Conservation (phyloP, 1,140 invertebrate species). For the Euwallacea similis region DNA sequence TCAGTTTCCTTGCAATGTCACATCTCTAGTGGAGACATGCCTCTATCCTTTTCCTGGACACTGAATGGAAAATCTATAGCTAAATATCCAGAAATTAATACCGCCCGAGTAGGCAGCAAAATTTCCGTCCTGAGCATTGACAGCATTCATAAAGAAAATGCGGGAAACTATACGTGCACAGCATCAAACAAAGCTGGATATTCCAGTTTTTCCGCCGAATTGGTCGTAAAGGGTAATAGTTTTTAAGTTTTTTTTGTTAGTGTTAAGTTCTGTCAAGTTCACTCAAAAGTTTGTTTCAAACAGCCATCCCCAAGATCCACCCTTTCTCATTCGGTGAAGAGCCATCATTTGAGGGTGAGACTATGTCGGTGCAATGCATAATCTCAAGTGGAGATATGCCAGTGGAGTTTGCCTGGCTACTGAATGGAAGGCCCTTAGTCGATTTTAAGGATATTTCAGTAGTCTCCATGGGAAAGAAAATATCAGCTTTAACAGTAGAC, state of each 20-base stretch:
- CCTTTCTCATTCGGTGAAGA: conserved; percentile 68
- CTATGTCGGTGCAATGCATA: conserved; percentile 54
- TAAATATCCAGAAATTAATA: conserved; percentile 35
- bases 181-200: conserved; percentile 70
- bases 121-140: conserved; percentile 65
- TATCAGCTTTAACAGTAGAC: conserved; percentile 65
- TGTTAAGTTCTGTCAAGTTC: neutral
- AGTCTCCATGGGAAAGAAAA: conserved; percentile 53
- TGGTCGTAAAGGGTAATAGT: conserved; percentile 44
- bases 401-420: conserved; percentile 68
- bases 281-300: conserved; percentile 2
- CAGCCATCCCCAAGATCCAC: conserved; percentile 62
- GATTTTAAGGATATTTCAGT: conserved; percentile 56
- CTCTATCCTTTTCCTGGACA: conserved; percentile 67
- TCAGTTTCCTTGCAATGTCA: conserved; percentile 72
- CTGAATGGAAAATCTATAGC: conserved; percentile 59
- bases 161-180: conserved; percentile 65
- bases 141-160: conserved; percentile 68
- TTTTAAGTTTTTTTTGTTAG: conserved; percentile 4
- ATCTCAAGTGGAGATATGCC: conserved; percentile 68
- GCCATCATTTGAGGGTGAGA: conserved; percentile 55
- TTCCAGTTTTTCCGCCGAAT: conserved; percentile 42
- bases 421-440: conserved; percentile 59
- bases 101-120: conserved; percentile 45
- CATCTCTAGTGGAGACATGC: conserved; percentile 69